These are phyloP conservation scores for Uromys caudimaculatus DNA, from an alignment of 2,797 vertebrate species.

Conservation along the genomic window DNA sequence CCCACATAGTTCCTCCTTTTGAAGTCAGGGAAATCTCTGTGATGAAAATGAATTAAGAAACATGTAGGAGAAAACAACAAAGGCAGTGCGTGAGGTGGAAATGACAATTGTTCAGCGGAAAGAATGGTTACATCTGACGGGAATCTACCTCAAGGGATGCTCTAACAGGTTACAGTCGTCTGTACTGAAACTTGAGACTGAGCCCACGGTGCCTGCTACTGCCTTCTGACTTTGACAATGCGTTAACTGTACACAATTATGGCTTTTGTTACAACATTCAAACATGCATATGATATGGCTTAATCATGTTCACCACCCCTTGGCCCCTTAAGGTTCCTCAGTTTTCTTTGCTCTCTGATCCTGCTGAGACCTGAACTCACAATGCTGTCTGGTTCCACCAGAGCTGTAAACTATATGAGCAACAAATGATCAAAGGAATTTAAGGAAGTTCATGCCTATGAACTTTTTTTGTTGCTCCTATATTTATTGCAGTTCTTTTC, in stretches of 20 bases:
- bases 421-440: background rate
- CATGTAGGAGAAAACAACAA: slow-evolving; percentile 9
- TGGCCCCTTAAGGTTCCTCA: background rate
- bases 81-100: background rate
- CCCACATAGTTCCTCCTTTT: slow-evolving; percentile 55
- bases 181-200: background rate
- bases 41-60: slow-evolving; percentile 39
- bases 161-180: background rate
- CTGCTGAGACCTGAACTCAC: background rate
- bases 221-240: background rate
- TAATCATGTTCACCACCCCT: background rate
- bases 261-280: background rate
- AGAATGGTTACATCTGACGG: background rate
- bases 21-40: slow-evolving; percentile 49
- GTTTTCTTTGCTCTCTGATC: background rate
- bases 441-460: background rate
- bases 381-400: background rate
- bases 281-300: background rate
- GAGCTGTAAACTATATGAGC: background rate
- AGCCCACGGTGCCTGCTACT: background rate
- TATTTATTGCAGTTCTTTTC: background rate
- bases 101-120: background rate
- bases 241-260: background rate
- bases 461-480: background rate
- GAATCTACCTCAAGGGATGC: slow-evolving; percentile 16